phyloP scores from a whole-genome alignment of 2,113 vertebrate species.

The Halichoeres trimaculatus region DNA sequence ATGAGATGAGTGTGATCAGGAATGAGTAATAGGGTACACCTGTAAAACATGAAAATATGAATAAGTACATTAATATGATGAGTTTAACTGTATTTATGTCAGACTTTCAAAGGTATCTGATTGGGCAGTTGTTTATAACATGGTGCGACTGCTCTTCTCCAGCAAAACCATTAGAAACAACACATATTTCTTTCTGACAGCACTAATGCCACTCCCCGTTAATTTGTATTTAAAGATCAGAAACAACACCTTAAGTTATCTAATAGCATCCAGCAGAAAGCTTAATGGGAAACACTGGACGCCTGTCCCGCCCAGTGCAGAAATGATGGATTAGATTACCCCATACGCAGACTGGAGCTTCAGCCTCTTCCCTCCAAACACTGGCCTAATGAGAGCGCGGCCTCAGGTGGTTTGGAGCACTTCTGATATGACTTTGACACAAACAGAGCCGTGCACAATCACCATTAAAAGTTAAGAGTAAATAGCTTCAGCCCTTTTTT shows the following conservation, averaged over 20 bases:
- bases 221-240: neutral
- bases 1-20: constrained; percentile 11
- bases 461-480: constrained; percentile 71
- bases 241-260: neutral
- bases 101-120: neutral
- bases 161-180: neutral
- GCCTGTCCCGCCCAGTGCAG: constrained; percentile 5
- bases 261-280: neutral
- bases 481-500: constrained; percentile 62
- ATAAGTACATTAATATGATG: no score
- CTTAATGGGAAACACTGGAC: constrained; percentile 1
- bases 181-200: constrained; percentile 2
- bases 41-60: neutral
- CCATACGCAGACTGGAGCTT: constrained; percentile 2
- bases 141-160: neutral
- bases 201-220: neutral
- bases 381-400: constrained; percentile 46
- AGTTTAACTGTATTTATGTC: no score
- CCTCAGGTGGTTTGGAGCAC: constrained; percentile 52
- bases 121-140: neutral
- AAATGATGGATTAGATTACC: constrained; percentile 40
- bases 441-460: constrained; percentile 52
- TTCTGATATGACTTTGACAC: constrained; percentile 65
- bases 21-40: neutral
- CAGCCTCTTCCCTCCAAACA: constrained; percentile 30